Evolutionary conservation across 2,888 invertebrate genomes (phyloP).

Genomic region (Perizoma flavofasciatum): DNA sequence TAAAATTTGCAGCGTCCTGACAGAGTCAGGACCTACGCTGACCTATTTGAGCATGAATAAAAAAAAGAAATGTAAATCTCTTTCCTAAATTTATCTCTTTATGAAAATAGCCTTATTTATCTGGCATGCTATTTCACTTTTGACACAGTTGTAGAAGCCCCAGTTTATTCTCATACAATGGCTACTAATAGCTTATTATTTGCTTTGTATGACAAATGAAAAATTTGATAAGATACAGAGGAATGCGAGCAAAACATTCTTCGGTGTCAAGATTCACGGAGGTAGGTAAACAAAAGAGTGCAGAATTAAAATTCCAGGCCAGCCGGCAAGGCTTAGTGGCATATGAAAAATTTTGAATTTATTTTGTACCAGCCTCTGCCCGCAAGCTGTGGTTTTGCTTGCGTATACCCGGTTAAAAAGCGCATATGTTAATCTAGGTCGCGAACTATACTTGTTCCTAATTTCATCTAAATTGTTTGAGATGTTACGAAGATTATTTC

Average conservation of each 20-base stretch:
- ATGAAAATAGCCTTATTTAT: not conserved
- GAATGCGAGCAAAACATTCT: conserved; percentile 27
- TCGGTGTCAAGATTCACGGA: conserved; percentile 12
- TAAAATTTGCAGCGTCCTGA: no score
- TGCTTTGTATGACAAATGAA: conserved; percentile 54
- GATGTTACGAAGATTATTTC: no score
- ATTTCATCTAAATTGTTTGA: no score
- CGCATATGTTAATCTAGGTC: no score
- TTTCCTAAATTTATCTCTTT: no score
- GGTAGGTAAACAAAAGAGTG: conserved; percentile 11
- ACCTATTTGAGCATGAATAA: no score
- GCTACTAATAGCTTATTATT: conserved; percentile 39
- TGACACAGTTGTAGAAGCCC: conserved; percentile 15
- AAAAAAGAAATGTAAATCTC: no score
- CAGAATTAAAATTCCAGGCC: conserved; percentile 3
- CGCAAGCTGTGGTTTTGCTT: no score
- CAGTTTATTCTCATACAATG: conserved; percentile 8
- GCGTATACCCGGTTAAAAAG: no score
- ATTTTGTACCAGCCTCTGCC: not conserved
- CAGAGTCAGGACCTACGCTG: no score
- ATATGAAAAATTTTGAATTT: not conserved
- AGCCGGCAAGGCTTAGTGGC: not conserved
- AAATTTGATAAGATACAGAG: conserved; percentile 55
- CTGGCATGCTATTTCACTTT: not conserved
- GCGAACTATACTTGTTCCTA: no score